Evolutionary conservation across 2,888 invertebrate species (phyloP).

Genomic region (Resseliella maxima): DNA sequence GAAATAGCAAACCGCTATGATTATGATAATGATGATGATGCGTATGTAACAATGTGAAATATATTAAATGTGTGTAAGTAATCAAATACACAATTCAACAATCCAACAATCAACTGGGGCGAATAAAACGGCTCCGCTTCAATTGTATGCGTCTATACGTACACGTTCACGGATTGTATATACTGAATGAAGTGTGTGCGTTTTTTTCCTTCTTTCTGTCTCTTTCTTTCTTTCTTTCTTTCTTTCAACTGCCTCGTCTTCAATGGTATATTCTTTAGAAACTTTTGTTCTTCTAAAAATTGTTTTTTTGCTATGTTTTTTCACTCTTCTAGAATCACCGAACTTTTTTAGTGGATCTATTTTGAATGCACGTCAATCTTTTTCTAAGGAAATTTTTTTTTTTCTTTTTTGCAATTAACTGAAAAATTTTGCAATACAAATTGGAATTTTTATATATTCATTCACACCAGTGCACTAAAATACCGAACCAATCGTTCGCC

Average conservation of each 20-base stretch:
- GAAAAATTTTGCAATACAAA: too few species aligned
- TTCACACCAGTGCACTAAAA: too few species aligned
- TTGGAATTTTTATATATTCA: too few species aligned
- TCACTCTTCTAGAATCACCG: neutral
- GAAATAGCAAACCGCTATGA: neutral
- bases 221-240: neutral
- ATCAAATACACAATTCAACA: neutral
- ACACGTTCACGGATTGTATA: neutral
- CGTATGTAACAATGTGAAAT: neutral
- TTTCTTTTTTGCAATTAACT: neutral
- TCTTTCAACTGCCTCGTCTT: slow-evolving; percentile 8
- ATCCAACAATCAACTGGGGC: neutral
- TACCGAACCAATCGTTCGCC: too few species aligned
- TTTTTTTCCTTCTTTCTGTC: neutral
- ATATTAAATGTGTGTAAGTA: neutral
- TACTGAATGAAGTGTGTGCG: neutral
- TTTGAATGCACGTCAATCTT: neutral
- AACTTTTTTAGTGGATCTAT: neutral
- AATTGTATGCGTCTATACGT: slow-evolving; percentile 24
- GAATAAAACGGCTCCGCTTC: neutral
- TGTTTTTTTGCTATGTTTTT: neutral
- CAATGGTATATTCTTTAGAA: neutral
- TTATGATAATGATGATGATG: too few species aligned
- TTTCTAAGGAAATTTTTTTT: too few species aligned
- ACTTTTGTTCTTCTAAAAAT: neutral